Conservation (phyloP, 1,140 invertebrate genomes). For the Zophobas atratus region DNA sequence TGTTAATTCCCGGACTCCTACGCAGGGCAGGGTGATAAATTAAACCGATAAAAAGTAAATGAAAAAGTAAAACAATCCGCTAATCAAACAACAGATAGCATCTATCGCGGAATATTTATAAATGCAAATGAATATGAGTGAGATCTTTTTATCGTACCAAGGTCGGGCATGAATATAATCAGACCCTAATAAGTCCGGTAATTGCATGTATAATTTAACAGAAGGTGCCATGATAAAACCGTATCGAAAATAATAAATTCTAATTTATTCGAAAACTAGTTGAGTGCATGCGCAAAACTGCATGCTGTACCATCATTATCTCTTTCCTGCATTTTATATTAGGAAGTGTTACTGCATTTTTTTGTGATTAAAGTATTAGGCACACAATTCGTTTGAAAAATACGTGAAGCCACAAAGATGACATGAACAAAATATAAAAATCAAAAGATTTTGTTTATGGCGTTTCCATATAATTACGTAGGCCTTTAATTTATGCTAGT, state of each 20-base stretch:
- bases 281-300: slow-evolving; percentile 25
- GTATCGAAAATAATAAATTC: slow-evolving; percentile 62
- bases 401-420: no score
- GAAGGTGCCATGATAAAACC: slow-evolving; percentile 62
- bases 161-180: slow-evolving; percentile 62
- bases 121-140: slow-evolving; percentile 58
- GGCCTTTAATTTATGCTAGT: no score
- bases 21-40: slow-evolving; percentile 42
- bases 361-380: no score
- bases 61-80: slow-evolving; percentile 61
- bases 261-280: slow-evolving; percentile 58
- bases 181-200: slow-evolving; percentile 62
- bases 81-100: slow-evolving; percentile 62
- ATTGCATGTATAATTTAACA: slow-evolving; percentile 63
- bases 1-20: slow-evolving; percentile 26
- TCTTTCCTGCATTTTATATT: slow-evolving; percentile 18
- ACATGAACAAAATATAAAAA: no score
- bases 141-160: slow-evolving; percentile 61
- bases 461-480: no score
- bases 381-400: no score
- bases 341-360: not conserved
- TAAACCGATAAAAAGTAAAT: slow-evolving; percentile 55
- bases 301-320: slow-evolving; percentile 16
- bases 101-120: slow-evolving; percentile 62
- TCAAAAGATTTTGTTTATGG: no score